Evolutionary conservation across 1,140 invertebrate genomes (phyloP).

Genomic region (Melipona quadrifasciata): DNA sequence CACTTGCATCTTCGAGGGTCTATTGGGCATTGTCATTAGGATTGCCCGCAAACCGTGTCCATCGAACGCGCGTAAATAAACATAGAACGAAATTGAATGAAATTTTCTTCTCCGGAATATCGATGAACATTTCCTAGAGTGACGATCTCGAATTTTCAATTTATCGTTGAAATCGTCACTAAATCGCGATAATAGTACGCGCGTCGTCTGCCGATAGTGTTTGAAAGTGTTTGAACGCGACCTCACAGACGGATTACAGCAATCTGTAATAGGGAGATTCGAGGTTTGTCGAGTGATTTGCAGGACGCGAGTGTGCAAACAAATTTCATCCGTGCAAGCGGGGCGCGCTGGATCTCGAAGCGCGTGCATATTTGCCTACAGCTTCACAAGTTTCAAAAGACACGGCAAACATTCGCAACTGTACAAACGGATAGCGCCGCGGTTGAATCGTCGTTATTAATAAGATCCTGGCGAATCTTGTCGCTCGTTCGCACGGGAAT

Average conservation of each 20-base stretch:
- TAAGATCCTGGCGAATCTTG: constrained; percentile 1
- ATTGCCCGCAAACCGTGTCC: background rate
- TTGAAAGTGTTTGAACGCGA: background rate
- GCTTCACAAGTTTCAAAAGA: constrained; percentile 18
- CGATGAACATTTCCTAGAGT: too few relatives aligned
- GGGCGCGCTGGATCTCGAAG: constrained; percentile 1
- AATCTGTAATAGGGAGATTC: background rate
- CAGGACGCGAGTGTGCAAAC: constrained; percentile 10
- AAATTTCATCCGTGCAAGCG: constrained; percentile 10
- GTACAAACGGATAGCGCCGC: constrained; percentile 22
- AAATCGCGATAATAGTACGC: too few relatives aligned
- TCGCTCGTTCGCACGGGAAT: constrained; percentile 21
- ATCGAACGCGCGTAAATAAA: background rate
- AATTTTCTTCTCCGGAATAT: too few relatives aligned
- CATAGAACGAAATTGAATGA: background rate
- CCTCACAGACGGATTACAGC: background rate
- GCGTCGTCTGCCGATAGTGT: too few relatives aligned
- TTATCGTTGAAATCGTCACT: background rate
- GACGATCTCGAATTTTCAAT: background rate
- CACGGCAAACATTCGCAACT: constrained; percentile 16
- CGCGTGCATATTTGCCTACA: constrained; percentile 16
- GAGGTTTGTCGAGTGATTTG: constrained; percentile 30
- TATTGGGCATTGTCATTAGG: constrained; percentile 9
- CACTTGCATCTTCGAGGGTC: background rate
- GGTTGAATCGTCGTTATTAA: constrained; percentile 51